Base-by-base conservation (phyloP, 2,113 vertebrate genomes). In the Chitala chitala region DNA sequence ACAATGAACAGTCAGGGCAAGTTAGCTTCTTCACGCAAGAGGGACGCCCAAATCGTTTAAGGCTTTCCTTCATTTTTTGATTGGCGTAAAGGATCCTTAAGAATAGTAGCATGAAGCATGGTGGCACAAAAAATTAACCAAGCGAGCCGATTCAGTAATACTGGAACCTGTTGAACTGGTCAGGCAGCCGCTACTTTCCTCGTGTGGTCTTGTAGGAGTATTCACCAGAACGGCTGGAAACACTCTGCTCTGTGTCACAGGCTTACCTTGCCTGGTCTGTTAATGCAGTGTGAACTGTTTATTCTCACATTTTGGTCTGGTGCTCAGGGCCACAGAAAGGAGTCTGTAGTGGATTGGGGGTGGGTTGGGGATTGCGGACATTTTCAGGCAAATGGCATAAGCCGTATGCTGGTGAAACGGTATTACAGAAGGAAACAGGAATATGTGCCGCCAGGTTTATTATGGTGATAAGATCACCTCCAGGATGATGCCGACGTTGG, bases 121-220 rank as follows among this genome's bases (percentile, higher is more conserved):
- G 38, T 15, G 20, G 22, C 36, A 3, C 22, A 20, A 8, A 5
- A 2, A 38, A 42, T 33, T 40, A n/a, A 36, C 36, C 40, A 6
- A 15, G 9, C 40, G 26, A 26, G 36, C n/a, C 15, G 12, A 46
- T 26, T 44, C 26, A 8, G 38, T n/a, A 26, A 66, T 12, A 7
- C 40, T 24, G 38, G 64, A 66, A 66, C 64, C 64, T 22, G 64
- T 66, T 66, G 20, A 46, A 20, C 64, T 10, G 64, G 64, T 66
- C 44, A 44, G n/a, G n/a, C n/a, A n/a, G n/a, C n/a, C n/a, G n/a
- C n/a, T n/a, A n/a, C n/a, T n/a, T n/a, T n/a, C n/a, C n/a, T 40
- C 44, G n/a, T 4, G 40, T 66, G 40, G 40, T 66, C 24, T 20
- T 12, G 42, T 38, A 26, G 44, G 22, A 22, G 26, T 26, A 22